A percentile compares a stretch with the other conserved stretches of the same genome.
Conservation (phyloP, 2,113 vertebrate genomes). For the Tragelaphus imberbis region DNA sequence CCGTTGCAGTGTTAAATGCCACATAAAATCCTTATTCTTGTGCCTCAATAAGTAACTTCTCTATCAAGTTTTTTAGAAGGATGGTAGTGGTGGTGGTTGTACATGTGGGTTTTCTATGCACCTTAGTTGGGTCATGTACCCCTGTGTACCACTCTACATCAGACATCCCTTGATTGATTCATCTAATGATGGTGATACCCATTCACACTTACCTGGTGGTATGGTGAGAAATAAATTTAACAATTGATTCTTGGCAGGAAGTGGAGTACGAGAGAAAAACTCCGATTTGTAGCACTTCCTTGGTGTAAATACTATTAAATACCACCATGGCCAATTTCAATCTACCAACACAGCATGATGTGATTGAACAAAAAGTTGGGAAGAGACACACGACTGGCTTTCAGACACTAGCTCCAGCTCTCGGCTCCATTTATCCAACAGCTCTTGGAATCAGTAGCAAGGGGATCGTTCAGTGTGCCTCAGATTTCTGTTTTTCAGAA, state of each 20-base stretch:
- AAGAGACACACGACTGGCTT: background rate
- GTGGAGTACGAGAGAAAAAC: background rate
- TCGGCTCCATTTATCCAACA: background rate
- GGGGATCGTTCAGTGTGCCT: background rate
- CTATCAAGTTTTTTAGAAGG: background rate
- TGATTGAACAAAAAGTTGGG: background rate
- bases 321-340: background rate
- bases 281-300: background rate
- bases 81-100: background rate
- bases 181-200: background rate
- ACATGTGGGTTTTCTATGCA: background rate
- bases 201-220: background rate
- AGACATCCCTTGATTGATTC: background rate
- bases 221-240: background rate
- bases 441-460: background rate
- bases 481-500: background rate
- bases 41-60: background rate
- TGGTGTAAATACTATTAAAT: background rate
- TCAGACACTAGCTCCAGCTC: background rate
- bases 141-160: background rate
- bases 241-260: background rate
- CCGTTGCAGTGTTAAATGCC: background rate
- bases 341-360: background rate
- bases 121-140: background rate
- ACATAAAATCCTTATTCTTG: background rate